phyloP scores from a whole-genome alignment of 64 coral and sea anemone species.

The Pachyseris speciosa region DNA sequence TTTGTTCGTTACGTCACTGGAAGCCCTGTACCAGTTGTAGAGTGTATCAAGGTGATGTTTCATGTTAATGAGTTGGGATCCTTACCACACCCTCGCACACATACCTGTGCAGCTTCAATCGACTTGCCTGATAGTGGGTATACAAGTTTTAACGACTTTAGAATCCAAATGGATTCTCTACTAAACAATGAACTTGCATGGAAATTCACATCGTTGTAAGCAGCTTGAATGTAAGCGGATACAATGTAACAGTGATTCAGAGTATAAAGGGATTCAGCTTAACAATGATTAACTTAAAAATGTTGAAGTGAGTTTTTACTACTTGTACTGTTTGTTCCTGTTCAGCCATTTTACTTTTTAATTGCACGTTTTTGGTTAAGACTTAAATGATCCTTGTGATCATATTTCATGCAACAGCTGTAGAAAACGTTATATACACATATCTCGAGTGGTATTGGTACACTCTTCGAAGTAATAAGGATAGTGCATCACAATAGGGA shows the following conservation, averaged over 20 bases:
- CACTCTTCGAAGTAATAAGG: background rate
- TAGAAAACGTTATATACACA: background rate
- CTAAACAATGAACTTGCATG: background rate
- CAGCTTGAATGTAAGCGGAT: conserved; percentile 7
- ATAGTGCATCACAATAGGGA: background rate
- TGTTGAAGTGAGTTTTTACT: background rate
- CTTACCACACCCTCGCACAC: background rate
- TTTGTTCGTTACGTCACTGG: conserved; percentile 24
- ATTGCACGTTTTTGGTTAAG: conserved; percentile 2
- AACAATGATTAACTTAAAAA: conserved; percentile 1
- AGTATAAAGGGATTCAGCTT: conserved; percentile 12
- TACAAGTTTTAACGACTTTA: conserved; percentile 17
- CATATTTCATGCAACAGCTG: conserved; percentile 1
- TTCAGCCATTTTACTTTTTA: conserved; percentile 4
- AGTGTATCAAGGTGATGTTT: conserved; percentile 3
- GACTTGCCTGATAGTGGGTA: conserved; percentile 9
- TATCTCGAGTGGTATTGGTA: background rate
- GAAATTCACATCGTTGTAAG: conserved; percentile 8
- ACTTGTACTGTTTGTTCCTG: conserved; percentile 12
- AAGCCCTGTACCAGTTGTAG: conserved; percentile 22
- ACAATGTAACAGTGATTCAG: conserved; percentile 16
- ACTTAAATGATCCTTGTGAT: conserved; percentile 9
- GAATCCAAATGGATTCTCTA: background rate
- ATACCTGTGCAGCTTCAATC: conserved; percentile 12
- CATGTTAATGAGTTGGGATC: background rate